phyloP scores from a whole-genome alignment of 2,888 invertebrate species.

The Cheilosia impressa region DNA sequence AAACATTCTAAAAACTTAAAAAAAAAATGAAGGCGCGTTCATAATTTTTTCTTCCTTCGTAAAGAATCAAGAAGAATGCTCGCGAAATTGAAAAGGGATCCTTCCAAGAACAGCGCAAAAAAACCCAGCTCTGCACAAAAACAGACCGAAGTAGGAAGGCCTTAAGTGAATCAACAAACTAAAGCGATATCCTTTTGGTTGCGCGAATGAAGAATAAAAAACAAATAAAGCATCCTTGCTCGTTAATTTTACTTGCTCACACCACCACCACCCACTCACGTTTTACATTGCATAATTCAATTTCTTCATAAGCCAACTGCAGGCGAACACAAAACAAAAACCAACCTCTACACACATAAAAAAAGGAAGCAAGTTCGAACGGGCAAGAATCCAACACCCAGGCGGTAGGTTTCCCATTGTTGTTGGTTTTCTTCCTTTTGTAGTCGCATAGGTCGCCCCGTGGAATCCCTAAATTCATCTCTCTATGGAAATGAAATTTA shows the following conservation, averaged over 20 bases:
- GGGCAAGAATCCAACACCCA: constrained; percentile 56
- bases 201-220: constrained; percentile 26
- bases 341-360: constrained; percentile 2
- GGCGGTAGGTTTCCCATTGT: constrained; percentile 16
- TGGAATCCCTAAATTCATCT: constrained; percentile 68
- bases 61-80: constrained; percentile 55
- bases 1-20: constrained; percentile 22
- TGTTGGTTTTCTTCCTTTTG: constrained; percentile 10
- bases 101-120: constrained; percentile 25
- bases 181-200: constrained; percentile 72
- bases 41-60: constrained; percentile 60
- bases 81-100: constrained; percentile 66
- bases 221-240: constrained; percentile 58
- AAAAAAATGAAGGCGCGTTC: constrained; percentile 38
- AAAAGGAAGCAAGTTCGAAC: constrained; percentile 1
- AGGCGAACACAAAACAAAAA: constrained; percentile 65
- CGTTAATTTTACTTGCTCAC: constrained; percentile 56
- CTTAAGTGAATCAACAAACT: constrained; percentile 74
- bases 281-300: constrained; percentile 71
- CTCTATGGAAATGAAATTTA: constrained; percentile 72
- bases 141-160: constrained; percentile 38
- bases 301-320: constrained; percentile 71
- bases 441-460: not conserved
- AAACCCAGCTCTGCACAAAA: not conserved
- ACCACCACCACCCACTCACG: not conserved